Percentiles rank a stretch among this genome's conserved stretches.
These are phyloP conservation scores for Cherax destructor DNA, from an alignment of 1,140 invertebrate genomes.

Conservation along the genomic window DNA sequence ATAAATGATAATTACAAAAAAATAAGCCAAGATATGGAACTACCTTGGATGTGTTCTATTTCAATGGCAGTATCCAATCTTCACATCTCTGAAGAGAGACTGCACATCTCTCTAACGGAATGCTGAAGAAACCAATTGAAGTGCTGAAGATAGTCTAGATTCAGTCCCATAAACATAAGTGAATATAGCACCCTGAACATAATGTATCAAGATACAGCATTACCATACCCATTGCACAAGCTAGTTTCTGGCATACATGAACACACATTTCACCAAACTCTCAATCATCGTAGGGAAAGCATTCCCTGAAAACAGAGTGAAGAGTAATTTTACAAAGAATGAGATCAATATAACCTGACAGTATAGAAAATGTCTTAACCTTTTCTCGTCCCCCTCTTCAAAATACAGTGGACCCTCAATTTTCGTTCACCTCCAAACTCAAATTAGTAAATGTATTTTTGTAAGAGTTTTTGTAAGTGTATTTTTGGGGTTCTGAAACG, in stretches of 20 bases:
- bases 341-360: too few relatives aligned
- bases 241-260: not conserved
- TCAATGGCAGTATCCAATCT: conserved; percentile 53
- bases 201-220: not conserved
- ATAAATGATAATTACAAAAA: not conserved
- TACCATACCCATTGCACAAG: not conserved
- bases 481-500: too few relatives aligned
- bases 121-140: conserved; percentile 39
- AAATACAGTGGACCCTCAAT: too few relatives aligned
- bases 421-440: too few relatives aligned
- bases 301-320: too few relatives aligned
- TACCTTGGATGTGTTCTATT: conserved; percentile 62
- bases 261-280: not conserved
- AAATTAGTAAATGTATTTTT: too few relatives aligned
- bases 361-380: too few relatives aligned
- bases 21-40: not conserved
- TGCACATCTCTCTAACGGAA: conserved; percentile 44
- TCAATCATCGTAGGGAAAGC: too few relatives aligned
- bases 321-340: too few relatives aligned
- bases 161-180: not conserved
- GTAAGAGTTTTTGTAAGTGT: too few relatives aligned
- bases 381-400: too few relatives aligned
- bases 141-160: not conserved
- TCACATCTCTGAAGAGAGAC: conserved; percentile 39
- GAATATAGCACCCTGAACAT: not conserved